Percentiles rank a stretch among this genome's conserved stretches.
phyloP scores from a whole-genome alignment of 2,888 invertebrate species.

The Gryllus longicercus region DNA sequence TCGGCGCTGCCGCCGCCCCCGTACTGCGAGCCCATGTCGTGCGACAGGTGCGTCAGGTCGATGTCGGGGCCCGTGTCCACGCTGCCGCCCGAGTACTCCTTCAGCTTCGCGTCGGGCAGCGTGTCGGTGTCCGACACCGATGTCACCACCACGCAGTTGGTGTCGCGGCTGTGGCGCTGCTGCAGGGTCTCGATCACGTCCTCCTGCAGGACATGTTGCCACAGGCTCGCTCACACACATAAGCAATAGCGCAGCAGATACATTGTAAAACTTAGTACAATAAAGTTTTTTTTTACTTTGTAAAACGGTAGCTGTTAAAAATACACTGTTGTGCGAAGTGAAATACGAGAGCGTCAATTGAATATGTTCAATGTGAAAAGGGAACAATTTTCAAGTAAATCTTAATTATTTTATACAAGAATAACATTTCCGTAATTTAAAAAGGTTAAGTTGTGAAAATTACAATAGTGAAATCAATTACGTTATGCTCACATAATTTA shows the following conservation, averaged over 20 bases:
- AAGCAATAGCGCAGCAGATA: background rate
- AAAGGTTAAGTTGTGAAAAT: too few relatives aligned
- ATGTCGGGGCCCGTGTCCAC: background rate
- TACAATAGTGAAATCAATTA: too few relatives aligned
- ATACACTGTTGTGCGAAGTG: too few relatives aligned
- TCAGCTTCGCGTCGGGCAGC: too few relatives aligned
- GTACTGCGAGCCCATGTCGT: background rate
- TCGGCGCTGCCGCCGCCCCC: background rate
- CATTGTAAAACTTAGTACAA: background rate
- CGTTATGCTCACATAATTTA: too few relatives aligned
- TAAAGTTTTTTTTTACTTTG: background rate
- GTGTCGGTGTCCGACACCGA: background rate
- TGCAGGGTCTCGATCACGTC: background rate
- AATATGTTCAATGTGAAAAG: too few relatives aligned
- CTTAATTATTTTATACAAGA: too few relatives aligned
- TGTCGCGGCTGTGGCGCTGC: background rate
- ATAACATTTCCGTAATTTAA: too few relatives aligned
- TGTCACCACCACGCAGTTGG: slow-evolving; percentile 20
- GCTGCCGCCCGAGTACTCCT: background rate
- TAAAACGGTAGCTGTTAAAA: too few relatives aligned
- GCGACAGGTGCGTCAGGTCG: background rate
- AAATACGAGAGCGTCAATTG: too few relatives aligned
- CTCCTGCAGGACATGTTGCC: background rate
- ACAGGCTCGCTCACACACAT: background rate
- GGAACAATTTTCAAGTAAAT: too few relatives aligned